Evolutionary conservation across 1,140 invertebrate genomes (phyloP).

Genomic region (Drosophila ananassae): DNA sequence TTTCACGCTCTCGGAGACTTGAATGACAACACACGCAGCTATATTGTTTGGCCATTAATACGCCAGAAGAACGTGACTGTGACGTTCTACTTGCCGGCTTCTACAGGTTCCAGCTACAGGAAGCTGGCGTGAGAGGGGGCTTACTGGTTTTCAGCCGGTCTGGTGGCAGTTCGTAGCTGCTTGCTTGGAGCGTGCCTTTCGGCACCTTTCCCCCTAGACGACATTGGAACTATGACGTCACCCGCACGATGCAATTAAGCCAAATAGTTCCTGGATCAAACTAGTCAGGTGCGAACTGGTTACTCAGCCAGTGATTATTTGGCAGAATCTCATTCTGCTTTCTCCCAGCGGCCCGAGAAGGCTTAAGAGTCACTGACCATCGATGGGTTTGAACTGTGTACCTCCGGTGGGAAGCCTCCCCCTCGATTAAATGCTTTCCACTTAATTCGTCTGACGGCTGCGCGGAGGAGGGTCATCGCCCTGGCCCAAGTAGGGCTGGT

Average conservation of each 20-base stretch:
- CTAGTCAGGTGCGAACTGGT: not conserved
- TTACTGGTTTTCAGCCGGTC: constrained; percentile 33
- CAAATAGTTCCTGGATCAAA: constrained; percentile 26
- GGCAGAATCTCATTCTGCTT: too few species aligned
- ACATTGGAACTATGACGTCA: constrained; percentile 20
- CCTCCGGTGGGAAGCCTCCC: too few species aligned
- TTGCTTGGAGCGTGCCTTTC: constrained; percentile 3
- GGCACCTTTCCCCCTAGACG: constrained; percentile 34
- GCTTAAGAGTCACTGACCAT: too few species aligned
- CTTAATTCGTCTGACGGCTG: constrained; percentile 41
- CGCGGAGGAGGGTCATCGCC: constrained; percentile 52
- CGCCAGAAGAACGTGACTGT: constrained; percentile 46
- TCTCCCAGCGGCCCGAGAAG: too few species aligned
- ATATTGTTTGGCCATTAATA: constrained; percentile 43
- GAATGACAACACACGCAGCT: constrained; percentile 18
- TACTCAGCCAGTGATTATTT: too few species aligned
- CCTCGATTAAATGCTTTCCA: constrained; percentile 50
- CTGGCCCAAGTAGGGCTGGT: constrained; percentile 15
- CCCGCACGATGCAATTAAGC: not conserved
- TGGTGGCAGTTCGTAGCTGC: constrained; percentile 1
- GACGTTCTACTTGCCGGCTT: constrained; percentile 19
- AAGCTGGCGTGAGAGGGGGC: constrained; percentile 4
- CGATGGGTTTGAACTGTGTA: too few species aligned
- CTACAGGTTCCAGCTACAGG: constrained; percentile 40
- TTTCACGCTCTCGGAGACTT: constrained; percentile 26